A percentile compares a stretch with the other conserved stretches of the same genome.
Conservation (phyloP, 2,888 invertebrate species). For the Sesamia inferens region DNA sequence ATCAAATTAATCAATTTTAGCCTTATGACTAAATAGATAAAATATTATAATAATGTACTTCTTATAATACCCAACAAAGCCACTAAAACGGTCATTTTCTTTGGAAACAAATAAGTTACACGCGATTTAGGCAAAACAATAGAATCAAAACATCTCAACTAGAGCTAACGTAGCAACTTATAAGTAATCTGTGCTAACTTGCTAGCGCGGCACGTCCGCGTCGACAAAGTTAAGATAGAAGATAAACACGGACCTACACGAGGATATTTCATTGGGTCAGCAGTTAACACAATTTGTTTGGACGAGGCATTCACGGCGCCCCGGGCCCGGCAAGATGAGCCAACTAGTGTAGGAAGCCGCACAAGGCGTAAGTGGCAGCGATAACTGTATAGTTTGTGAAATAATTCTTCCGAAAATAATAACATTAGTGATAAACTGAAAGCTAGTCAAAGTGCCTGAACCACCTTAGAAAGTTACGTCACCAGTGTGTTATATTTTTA, state of each 20-base stretch:
- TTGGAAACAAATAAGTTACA: constrained; percentile 9
- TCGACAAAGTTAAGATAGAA: constrained; percentile 54
- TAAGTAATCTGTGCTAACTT: constrained; percentile 55
- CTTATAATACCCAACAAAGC: not conserved
- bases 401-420: not conserved
- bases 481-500: not conserved
- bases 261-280: constrained; percentile 73
- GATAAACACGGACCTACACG: constrained; percentile 65
- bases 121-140: constrained; percentile 23
- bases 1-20: not conserved
- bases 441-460: too few species aligned
- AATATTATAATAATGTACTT: not conserved
- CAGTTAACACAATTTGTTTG: constrained; percentile 80
- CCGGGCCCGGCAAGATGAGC: constrained; percentile 68
- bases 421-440: not conserved
- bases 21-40: not conserved
- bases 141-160: constrained; percentile 29
- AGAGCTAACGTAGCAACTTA: constrained; percentile 37
- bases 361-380: constrained; percentile 34
- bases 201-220: constrained; percentile 46
- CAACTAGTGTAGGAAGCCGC: constrained; percentile 67
- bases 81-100: not conserved
- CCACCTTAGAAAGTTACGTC: not conserved
- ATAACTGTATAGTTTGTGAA: not conserved
- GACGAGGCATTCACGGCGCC: constrained; percentile 73